These are phyloP conservation scores for Pogonomyrmex californicus DNA, from an alignment of 1,140 invertebrate genomes.

Conservation along the genomic window DNA sequence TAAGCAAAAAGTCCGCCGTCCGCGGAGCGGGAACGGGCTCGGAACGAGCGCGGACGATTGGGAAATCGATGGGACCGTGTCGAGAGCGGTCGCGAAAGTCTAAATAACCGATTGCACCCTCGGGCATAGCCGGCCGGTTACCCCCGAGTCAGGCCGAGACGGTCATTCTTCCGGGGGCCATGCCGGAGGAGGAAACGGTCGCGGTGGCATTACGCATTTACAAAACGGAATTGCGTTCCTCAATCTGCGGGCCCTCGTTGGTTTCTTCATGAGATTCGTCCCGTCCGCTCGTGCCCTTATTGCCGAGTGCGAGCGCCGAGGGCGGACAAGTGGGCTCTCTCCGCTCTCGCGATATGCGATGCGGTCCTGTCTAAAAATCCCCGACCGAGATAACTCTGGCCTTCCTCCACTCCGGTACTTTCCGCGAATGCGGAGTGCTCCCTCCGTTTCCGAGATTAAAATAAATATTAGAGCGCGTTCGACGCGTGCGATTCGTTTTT, in stretches of 20 bases:
- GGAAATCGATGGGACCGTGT: constrained; percentile 71
- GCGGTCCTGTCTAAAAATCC: constrained; percentile 33
- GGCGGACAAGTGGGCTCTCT: neutral
- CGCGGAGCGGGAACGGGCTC: neutral
- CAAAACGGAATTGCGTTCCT: constrained; percentile 82
- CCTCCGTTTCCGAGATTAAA: constrained; percentile 45
- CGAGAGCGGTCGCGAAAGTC: constrained; percentile 73
- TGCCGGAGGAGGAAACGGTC: constrained; percentile 31
- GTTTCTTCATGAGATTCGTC: constrained; percentile 72
- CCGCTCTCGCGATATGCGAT: constrained; percentile 1
- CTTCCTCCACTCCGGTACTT: neutral
- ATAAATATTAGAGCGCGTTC: constrained; percentile 55
- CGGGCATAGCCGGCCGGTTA: constrained; percentile 57
- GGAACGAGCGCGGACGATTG: constrained; percentile 53
- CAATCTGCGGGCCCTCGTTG: constrained; percentile 67
- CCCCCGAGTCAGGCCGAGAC: neutral
- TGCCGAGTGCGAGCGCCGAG: neutral
- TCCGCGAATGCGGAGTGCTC: constrained; percentile 24
- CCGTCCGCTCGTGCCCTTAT: constrained; percentile 36
- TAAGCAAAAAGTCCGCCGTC: constrained; percentile 46
- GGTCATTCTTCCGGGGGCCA: constrained; percentile 56
- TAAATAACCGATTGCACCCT: constrained; percentile 81
- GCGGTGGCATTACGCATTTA: constrained; percentile 76
- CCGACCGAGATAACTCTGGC: constrained; percentile 34
- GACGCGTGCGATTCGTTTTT: constrained; percentile 1